phyloP scores from a whole-genome alignment of 2,888 invertebrate genomes.

The Scelioninae gen. 1 region DNA sequence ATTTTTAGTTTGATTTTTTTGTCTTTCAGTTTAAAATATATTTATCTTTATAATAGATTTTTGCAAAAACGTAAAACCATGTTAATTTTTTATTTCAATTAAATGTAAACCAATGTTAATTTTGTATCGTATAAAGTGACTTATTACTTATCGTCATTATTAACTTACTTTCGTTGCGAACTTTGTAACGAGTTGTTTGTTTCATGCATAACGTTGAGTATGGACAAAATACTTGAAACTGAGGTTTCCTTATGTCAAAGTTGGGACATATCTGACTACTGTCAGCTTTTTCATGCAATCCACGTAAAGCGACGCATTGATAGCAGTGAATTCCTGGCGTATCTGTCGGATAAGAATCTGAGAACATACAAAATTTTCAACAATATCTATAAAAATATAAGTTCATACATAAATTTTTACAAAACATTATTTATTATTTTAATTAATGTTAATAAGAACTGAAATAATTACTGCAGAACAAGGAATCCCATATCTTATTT shows the following conservation, averaged over 20 bases:
- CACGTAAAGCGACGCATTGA: conserved; percentile 53
- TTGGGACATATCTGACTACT: conserved; percentile 88
- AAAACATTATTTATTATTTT: no score
- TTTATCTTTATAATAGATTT: no score
- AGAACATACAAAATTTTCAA: background rate
- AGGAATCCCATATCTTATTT: no score
- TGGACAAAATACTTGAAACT: conserved; percentile 90
- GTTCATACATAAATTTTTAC: no score
- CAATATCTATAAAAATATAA: no score
- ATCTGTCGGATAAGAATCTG: conserved; percentile 5
- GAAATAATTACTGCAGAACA: no score
- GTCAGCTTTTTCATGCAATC: conserved; percentile 26
- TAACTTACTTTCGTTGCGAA: conserved; percentile 88
- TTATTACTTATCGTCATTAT: background rate
- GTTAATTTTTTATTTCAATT: background rate
- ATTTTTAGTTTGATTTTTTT: no score
- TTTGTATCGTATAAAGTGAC: no score
- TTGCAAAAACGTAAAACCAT: no score
- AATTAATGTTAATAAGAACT: no score
- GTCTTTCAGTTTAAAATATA: no score
- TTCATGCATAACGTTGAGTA: conserved; percentile 94
- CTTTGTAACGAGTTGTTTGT: conserved; percentile 85
- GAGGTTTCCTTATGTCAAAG: conserved; percentile 88
- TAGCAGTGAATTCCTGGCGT: conserved; percentile 63
- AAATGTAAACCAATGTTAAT: no score